A percentile compares a stretch with the other conserved stretches of the same genome.
These are phyloP conservation scores for Astreopora myriophthalma DNA, from an alignment of 64 coral and sea anemone genomes.

Conservation along the genomic window DNA sequence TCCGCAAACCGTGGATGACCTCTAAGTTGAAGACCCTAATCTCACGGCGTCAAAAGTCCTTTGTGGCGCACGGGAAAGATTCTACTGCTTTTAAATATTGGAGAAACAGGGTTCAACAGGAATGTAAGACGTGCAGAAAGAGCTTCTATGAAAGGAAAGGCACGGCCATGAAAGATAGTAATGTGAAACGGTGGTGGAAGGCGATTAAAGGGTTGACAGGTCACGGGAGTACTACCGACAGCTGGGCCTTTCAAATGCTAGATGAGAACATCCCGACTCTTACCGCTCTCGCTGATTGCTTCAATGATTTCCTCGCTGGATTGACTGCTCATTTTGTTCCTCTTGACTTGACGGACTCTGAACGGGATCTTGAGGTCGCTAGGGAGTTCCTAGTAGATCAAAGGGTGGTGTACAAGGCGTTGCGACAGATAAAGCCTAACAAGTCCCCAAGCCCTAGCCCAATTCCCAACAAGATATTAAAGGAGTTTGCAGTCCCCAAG, in stretches of 20 bases:
- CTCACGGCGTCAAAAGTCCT: constrained; percentile 35
- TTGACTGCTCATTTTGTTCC: constrained; percentile 35
- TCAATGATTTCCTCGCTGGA: constrained; percentile 8
- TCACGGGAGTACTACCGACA: constrained; percentile 20
- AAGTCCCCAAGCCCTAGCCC: constrained; percentile 38
- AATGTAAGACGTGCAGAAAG: constrained; percentile 40
- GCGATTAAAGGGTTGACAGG: constrained; percentile 66
- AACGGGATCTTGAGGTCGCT: not conserved
- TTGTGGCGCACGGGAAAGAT: constrained; percentile 40
- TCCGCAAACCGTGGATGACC: constrained; percentile 69
- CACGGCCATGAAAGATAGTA: constrained; percentile 45
- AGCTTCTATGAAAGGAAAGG: constrained; percentile 64
- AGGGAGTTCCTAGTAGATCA: constrained; percentile 41
- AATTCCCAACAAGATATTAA: constrained; percentile 8
- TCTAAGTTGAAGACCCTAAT: constrained; percentile 41
- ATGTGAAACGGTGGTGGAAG: constrained; percentile 65
- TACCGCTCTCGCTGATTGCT: constrained; percentile 15
- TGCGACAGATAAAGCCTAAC: constrained; percentile 41
- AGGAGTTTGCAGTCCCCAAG: constrained; percentile 54
- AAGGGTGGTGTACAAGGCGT: constrained; percentile 6
- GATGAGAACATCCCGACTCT: constrained; percentile 36
- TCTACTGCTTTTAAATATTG: constrained; percentile 12
- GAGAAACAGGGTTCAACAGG: constrained; percentile 28
- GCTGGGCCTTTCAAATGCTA: constrained; percentile 58
- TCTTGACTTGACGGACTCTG: not conserved